phyloP scores from a whole-genome alignment of 2,113 vertebrate species.

The Athene cunicularia region DNA sequence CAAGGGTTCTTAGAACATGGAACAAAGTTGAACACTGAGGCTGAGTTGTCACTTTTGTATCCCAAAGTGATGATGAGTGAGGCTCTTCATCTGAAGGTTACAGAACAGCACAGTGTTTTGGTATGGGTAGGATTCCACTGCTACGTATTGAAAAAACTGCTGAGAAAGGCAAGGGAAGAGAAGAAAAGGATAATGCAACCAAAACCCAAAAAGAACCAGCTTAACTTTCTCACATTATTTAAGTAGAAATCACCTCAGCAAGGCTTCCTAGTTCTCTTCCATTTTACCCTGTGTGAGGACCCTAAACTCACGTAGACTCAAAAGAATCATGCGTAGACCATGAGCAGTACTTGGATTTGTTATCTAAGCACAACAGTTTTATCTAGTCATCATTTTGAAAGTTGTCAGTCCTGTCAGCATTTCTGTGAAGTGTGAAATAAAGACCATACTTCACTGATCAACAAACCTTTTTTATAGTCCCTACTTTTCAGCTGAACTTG shows the following conservation, averaged over 20 bases:
- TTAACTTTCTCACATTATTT: neutral
- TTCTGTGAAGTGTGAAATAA: neutral
- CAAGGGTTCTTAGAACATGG: neutral
- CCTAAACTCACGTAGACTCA: neutral
- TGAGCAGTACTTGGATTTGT: neutral
- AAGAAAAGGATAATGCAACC: neutral
- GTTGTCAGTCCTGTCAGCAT: neutral
- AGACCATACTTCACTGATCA: neutral
- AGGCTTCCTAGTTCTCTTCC: neutral
- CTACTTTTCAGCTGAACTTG: neutral
- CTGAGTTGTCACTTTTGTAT: neutral
- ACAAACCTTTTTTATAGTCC: neutral
- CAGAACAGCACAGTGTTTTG: neutral
- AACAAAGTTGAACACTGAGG: neutral
- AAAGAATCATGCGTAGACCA: neutral
- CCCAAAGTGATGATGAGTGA: neutral
- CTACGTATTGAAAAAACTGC: neutral
- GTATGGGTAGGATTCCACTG: neutral
- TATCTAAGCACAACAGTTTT: neutral
- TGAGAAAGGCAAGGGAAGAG: neutral
- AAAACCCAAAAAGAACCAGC: neutral
- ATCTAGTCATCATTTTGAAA: neutral
- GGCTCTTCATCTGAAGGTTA: neutral
- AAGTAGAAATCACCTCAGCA: neutral
- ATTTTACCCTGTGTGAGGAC: neutral